Percentiles rank a stretch among this genome's conserved stretches.
phyloP scores from a whole-genome alignment of 1,140 invertebrate genomes.

The Eupeodes corollae region DNA sequence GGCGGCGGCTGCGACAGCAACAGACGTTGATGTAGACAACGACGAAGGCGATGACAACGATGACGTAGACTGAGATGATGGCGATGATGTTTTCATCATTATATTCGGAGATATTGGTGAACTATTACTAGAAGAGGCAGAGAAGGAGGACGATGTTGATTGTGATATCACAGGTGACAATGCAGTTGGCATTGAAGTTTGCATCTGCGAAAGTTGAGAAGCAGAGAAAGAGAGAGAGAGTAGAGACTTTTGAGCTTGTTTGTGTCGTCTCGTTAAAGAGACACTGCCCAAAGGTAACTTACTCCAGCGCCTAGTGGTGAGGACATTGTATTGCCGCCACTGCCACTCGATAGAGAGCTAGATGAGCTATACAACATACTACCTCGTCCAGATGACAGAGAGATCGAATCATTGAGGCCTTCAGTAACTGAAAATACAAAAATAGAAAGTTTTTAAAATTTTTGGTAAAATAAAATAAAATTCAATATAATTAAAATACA shows the following conservation, averaged over 20 bases:
- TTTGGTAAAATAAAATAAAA: too few species aligned
- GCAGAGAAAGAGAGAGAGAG: neutral
- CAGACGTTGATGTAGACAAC: conserved; percentile 5
- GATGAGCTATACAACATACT: conserved; percentile 11
- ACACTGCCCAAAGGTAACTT: conserved; percentile 5
- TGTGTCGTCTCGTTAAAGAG: neutral
- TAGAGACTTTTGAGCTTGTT: neutral
- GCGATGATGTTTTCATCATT: too few species aligned
- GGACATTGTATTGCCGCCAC: conserved; percentile 13
- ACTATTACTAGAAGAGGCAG: too few species aligned
- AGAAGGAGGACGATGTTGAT: conserved; percentile 4
- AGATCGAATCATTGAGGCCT: conserved; percentile 16
- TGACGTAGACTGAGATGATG: conserved; percentile 4
- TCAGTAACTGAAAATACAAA: conserved; percentile 11
- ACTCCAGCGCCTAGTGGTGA: conserved; percentile 17
- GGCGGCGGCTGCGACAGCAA: conserved; percentile 1
- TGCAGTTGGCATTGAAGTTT: conserved; percentile 14
- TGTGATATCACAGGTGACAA: conserved; percentile 17
- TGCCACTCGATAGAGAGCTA: conserved; percentile 16
- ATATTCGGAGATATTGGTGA: too few species aligned
- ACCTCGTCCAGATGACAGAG: conserved; percentile 18
- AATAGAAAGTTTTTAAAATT: too few species aligned
- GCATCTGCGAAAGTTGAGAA: conserved; percentile 3
- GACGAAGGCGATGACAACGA: neutral
- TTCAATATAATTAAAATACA: too few species aligned